Evolutionary conservation across 30 jellyfish, hydroid and myxozoan genomes (phyloP), one percentile per base, ranked within the genome.

Genomic region (Haliclystus octoradiatus): DNA sequence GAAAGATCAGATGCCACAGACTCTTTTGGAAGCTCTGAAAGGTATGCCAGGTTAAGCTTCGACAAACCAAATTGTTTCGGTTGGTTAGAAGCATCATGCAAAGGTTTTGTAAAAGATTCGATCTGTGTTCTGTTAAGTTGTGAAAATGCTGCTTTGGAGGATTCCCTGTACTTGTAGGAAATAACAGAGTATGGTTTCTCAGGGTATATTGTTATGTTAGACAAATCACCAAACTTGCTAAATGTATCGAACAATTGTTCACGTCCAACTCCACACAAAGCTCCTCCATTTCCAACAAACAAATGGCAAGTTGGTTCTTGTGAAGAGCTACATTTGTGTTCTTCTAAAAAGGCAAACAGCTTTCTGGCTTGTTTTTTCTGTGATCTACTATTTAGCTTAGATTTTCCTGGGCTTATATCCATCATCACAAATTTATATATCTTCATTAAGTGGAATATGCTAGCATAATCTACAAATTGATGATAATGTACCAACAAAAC

Each of bases 281-380:
- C 73, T 23, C 98, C 98, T 3, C 95, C 98, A 72, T 89, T 89
- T 12, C 95, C 94, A 30, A 89, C 52, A 28, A 89, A 69, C 46
- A 89, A 67, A 70, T 81, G 93, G 9, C 70, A 66, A 22, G 98
- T 81, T 4, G 98, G 95, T 22, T 61, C 66, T 23, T 75, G 78
- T 5, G 98, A 76, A 5, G 80, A 33, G 9, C 68, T 19, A 0
- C 74, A 52, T 27, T 64, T 49, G 31, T 70, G 68, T 47, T 81
- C 83, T n/a, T 63, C 63, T 61, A 52, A 64, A 19, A 80, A 84
- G 3, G 83, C 65, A 24, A 73, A 26, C 2, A 75, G 34, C 53
- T 89, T 89, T 52, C 78, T 76, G 7, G 93, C 78, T 64, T 68
- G 85, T 79, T 81, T 89, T 61, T 49, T 89, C 19, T 78, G 69